A percentile compares a stretch with the other conserved stretches of the same genome.
These are phyloP conservation scores for Drosophila orosa DNA, from an alignment of 1,140 invertebrate genomes.

Conservation along the genomic window DNA sequence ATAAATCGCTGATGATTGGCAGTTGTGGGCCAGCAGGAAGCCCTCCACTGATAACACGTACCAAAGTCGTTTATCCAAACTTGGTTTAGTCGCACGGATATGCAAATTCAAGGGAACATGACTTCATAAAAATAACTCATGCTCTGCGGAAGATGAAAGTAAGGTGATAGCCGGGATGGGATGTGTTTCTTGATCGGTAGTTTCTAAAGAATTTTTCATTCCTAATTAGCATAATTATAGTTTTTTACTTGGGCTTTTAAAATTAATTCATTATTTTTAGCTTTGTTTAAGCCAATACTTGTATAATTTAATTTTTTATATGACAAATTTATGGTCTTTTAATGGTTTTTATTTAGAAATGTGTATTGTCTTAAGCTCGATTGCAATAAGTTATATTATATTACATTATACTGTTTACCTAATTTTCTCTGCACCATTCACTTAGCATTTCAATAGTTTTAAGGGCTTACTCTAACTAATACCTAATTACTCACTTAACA, in stretches of 20 bases:
- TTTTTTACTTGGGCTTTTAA: too few species aligned
- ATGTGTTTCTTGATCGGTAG: neutral
- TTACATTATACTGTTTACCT: neutral
- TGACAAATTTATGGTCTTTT: neutral
- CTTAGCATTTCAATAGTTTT: conserved; percentile 8
- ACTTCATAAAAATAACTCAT: neutral
- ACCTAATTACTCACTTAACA: neutral
- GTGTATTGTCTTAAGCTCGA: neutral
- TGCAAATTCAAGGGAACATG: conserved; percentile 12
- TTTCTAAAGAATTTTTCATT: neutral
- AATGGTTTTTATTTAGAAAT: too few species aligned
- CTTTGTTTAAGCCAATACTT: too few species aligned
- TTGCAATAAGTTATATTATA: neutral
- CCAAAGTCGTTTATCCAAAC: conserved; percentile 28
- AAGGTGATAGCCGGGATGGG: neutral
- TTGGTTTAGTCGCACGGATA: conserved; percentile 20
- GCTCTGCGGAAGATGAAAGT: conserved; percentile 11
- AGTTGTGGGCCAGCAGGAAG: conserved; percentile 76
- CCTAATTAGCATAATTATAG: neutral
- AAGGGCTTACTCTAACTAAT: neutral
- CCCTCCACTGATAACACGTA: conserved; percentile 27
- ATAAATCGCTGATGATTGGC: conserved; percentile 77
- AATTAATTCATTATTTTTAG: too few species aligned
- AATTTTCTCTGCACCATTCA: neutral
- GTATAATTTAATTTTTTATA: too few species aligned